A percentile compares a stretch with the other conserved stretches of the same genome.
Conservation (phyloP, 2,113 vertebrate species). For the Hydropotes inermis region DNA sequence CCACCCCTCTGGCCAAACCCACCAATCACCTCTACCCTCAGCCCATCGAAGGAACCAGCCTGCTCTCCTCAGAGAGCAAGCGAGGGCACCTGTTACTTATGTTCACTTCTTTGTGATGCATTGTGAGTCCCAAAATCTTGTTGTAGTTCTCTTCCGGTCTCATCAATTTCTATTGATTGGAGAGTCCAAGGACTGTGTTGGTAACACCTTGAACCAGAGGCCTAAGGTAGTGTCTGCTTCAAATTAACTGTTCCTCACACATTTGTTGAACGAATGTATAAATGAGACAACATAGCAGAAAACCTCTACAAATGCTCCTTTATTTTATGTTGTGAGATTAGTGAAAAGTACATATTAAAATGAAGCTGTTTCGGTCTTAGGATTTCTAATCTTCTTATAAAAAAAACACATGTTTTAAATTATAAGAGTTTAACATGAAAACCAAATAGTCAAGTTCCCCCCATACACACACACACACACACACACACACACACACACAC, state of each 20-base stretch:
- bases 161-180: not conserved
- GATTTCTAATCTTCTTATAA: not conserved
- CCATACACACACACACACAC: not conserved
- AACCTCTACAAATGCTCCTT: not conserved
- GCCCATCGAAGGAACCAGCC: not conserved
- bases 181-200: not conserved
- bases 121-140: not conserved
- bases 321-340: not conserved
- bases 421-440: not conserved
- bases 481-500: not conserved
- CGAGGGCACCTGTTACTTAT: not conserved
- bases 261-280: not conserved
- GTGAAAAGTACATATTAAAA: not conserved
- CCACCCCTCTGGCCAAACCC: not conserved
- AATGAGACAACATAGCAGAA: not conserved
- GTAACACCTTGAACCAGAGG: not conserved
- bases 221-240: rapidly evolving
- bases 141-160: not conserved
- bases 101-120: not conserved
- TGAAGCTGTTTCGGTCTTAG: not conserved
- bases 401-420: not conserved
- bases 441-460: not conserved
- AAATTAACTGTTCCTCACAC: not conserved
- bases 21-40: not conserved
- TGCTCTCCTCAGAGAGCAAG: not conserved